A percentile compares a stretch with the other conserved stretches of the same genome.
phyloP scores from a whole-genome alignment of 2,888 invertebrate genomes.

The Danaus chrysippus region DNA sequence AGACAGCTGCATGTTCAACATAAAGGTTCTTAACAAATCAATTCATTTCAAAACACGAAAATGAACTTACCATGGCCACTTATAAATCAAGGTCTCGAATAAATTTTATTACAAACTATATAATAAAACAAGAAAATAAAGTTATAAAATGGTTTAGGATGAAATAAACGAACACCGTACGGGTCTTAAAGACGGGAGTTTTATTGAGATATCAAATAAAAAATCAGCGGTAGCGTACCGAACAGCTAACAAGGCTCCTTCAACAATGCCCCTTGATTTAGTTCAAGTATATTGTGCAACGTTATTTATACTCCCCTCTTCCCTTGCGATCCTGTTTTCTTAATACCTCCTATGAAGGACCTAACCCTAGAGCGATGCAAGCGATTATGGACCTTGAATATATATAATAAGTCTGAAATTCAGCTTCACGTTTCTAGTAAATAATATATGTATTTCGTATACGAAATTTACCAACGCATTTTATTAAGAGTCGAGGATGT shows the following conservation, averaged over 20 bases:
- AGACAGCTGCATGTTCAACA: background rate
- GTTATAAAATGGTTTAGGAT: slow-evolving; percentile 47
- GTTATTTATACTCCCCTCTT: slow-evolving; percentile 72
- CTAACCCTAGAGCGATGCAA: slow-evolving; percentile 20
- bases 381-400: slow-evolving; percentile 19
- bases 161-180: slow-evolving; percentile 51
- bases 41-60: background rate
- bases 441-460: slow-evolving; percentile 28
- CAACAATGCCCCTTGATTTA: slow-evolving; percentile 77
- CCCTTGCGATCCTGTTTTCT: slow-evolving; percentile 53
- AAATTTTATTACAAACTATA: slow-evolving; percentile 47
- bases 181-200: slow-evolving; percentile 58
- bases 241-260: slow-evolving; percentile 66
- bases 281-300: slow-evolving; percentile 72
- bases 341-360: slow-evolving; percentile 31
- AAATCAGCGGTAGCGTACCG: slow-evolving; percentile 71
- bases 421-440: background rate
- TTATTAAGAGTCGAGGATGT: slow-evolving; percentile 69
- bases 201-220: slow-evolving; percentile 79
- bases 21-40: background rate
- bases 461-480: slow-evolving; percentile 66
- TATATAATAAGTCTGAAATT: slow-evolving; percentile 19
- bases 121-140: slow-evolving; percentile 71
- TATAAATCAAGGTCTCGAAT: slow-evolving; percentile 36
- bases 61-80: background rate